A percentile compares a stretch with the other conserved stretches of the same genome.
Conservation (phyloP, 2,797 vertebrate genomes). For the Darevskia mixta region DNA sequence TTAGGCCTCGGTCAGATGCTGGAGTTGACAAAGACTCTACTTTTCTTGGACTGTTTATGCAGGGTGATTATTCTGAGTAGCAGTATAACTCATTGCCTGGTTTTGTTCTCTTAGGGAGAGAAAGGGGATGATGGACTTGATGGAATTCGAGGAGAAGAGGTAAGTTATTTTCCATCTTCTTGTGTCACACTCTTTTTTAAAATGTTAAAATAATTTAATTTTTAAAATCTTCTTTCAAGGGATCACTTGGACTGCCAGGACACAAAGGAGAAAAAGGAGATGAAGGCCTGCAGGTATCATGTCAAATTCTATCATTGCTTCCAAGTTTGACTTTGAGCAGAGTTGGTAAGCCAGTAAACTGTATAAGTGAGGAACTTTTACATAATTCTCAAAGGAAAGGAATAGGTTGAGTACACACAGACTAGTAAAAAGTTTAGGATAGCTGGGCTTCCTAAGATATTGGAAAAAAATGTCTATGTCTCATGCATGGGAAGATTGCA, state of each 20-base stretch:
- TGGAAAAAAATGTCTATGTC: not conserved
- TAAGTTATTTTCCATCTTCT: not conserved
- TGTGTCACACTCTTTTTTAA: not conserved
- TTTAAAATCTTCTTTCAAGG: slow-evolving; percentile 34
- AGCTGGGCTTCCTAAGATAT: not conserved
- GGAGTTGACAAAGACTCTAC: not conserved
- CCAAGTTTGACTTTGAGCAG: not conserved
- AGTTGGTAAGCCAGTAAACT: not conserved
- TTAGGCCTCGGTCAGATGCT: not conserved
- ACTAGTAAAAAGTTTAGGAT: not conserved
- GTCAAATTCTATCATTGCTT: not conserved
- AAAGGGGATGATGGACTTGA: slow-evolving; percentile 32
- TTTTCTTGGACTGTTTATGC: not conserved
- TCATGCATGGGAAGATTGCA: not conserved
- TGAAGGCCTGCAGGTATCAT: slow-evolving; percentile 41
- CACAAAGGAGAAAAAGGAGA: slow-evolving; percentile 39
- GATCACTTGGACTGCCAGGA: slow-evolving; percentile 41
- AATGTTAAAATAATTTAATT: not conserved
- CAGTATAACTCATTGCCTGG: not conserved
- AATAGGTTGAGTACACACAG: no score
- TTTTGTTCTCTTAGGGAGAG: slow-evolving; percentile 47
- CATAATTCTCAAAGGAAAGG: no score
- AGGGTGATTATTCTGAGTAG: not conserved
- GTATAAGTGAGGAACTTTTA: not conserved
- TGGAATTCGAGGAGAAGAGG: slow-evolving; percentile 53